These are phyloP conservation scores for Hyperoplus immaculatus DNA, from an alignment of 2,797 vertebrate genomes.

Conservation along the genomic window DNA sequence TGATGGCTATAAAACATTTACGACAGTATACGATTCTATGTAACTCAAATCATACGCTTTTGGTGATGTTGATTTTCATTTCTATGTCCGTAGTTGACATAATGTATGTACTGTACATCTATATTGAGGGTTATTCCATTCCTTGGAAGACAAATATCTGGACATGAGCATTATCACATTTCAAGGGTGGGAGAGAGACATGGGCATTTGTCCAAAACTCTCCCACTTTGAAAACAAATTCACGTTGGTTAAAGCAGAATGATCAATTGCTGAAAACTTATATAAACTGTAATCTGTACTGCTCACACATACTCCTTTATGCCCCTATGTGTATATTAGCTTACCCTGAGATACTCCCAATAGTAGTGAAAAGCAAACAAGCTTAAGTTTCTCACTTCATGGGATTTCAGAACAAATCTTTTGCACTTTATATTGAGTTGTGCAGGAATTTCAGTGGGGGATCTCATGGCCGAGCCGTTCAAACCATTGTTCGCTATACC, in stretches of 20 bases:
- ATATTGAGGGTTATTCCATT: slow-evolving; percentile 3
- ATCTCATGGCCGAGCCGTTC: too few species aligned
- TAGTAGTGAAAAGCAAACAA: not conserved
- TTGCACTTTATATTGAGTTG: slow-evolving; percentile 52
- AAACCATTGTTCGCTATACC: not conserved
- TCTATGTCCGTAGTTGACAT: not conserved
- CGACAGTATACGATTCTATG: slow-evolving; percentile 6
- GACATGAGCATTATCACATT: not conserved
- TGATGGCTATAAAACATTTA: slow-evolving; percentile 31
- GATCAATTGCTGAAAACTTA: slow-evolving; percentile 21
- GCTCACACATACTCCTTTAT: slow-evolving; percentile 24
- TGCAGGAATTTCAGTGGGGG: slow-evolving; percentile 20
- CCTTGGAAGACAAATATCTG: not conserved
- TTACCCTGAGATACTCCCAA: not conserved
- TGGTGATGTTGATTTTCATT: slow-evolving; percentile 18
- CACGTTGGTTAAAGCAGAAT: not conserved
- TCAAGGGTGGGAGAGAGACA: not conserved
- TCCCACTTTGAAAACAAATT: slow-evolving; percentile 8
- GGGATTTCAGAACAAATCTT: slow-evolving; percentile 24
- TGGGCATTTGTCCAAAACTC: slow-evolving; percentile 2
- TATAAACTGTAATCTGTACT: slow-evolving; percentile 45
- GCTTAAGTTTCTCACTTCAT: not conserved
- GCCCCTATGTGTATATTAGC: slow-evolving; percentile 20
- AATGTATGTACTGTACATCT: slow-evolving; percentile 22
- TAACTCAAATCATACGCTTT: slow-evolving; percentile 27